phyloP scores from a whole-genome alignment of 1,140 invertebrate species.

The Micrasema minimum region DNA sequence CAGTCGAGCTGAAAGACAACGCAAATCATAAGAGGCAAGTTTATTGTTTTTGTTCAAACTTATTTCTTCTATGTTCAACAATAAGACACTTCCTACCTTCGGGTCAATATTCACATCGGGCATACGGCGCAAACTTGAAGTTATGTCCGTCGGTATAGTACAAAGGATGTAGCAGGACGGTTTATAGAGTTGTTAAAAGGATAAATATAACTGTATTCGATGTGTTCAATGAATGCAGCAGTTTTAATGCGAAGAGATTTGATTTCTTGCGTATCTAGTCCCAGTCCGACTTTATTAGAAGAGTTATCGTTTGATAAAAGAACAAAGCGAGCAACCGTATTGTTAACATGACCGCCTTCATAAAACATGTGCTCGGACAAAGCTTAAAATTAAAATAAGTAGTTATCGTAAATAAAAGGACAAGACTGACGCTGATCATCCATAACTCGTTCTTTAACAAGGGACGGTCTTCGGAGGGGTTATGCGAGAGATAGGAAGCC shows the following conservation, averaged over 20 bases:
- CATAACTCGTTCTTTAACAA: neutral
- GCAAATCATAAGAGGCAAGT: constrained; percentile 7
- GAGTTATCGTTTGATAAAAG: neutral
- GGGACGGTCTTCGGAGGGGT: neutral
- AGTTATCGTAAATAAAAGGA: constrained; percentile 3
- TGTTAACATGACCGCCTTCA: neutral
- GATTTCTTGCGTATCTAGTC: constrained; percentile 8
- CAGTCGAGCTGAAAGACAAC: neutral
- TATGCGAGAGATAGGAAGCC: neutral
- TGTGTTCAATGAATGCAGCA: constrained; percentile 15
- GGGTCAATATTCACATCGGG: constrained; percentile 8
- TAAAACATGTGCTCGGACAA: neutral
- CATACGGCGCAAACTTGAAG: neutral
- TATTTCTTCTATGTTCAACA: constrained; percentile 15
- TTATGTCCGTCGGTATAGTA: constrained; percentile 14
- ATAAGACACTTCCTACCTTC: constrained; percentile 20
- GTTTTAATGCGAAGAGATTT: constrained; percentile 21
- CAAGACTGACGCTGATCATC: neutral
- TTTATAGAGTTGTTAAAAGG: constrained; percentile 32
- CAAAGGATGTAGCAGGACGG: constrained; percentile 16
- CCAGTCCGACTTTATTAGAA: neutral
- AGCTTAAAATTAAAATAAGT: constrained; percentile 22
- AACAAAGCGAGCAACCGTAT: constrained; percentile 1
- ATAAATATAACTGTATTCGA: constrained; percentile 28
- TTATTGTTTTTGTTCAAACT: constrained; percentile 18